Percentiles rank a stretch among this genome's conserved stretches.
Evolutionary conservation across 2,888 invertebrate species (phyloP).

Genomic region (Orthosia gothica): DNA sequence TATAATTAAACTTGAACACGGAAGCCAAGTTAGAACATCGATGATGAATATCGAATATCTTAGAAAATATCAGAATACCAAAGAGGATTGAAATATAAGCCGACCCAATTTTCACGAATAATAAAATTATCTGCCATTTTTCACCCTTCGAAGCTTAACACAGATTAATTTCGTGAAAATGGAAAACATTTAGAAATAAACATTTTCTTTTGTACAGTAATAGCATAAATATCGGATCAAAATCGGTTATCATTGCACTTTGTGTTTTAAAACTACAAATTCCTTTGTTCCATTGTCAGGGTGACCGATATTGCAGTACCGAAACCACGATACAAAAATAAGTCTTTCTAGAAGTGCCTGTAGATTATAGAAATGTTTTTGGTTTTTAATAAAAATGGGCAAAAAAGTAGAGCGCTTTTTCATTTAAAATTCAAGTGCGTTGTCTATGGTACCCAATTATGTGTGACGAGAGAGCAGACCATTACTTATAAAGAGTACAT

Average conservation of each 20-base stretch:
- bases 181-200: slow-evolving; percentile 53
- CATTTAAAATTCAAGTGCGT: slow-evolving; percentile 48
- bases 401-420: background rate
- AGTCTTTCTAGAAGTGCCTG: slow-evolving; percentile 36
- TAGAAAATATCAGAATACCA: slow-evolving; percentile 16
- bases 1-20: background rate
- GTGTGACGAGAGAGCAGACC: slow-evolving; percentile 3
- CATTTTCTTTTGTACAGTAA: slow-evolving; percentile 23
- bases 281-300: slow-evolving; percentile 51
- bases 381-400: background rate
- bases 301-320: slow-evolving; percentile 28
- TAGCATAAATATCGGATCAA: no score
- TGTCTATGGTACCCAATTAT: slow-evolving; percentile 47
- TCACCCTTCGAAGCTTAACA: slow-evolving; percentile 1
- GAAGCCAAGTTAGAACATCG: background rate
- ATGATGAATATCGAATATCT: slow-evolving; percentile 20
- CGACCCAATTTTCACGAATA: slow-evolving; percentile 2
- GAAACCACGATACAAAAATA: slow-evolving; percentile 3
- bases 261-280: slow-evolving; percentile 58
- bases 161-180: slow-evolving; percentile 50
- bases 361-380: background rate
- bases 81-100: slow-evolving; percentile 37
- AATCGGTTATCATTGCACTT: no score
- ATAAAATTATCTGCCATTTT: slow-evolving; percentile 3
- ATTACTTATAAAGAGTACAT: slow-evolving; percentile 7